Conservation (phyloP, 2,113 vertebrate genomes). For the Morphnarchus princeps region DNA sequence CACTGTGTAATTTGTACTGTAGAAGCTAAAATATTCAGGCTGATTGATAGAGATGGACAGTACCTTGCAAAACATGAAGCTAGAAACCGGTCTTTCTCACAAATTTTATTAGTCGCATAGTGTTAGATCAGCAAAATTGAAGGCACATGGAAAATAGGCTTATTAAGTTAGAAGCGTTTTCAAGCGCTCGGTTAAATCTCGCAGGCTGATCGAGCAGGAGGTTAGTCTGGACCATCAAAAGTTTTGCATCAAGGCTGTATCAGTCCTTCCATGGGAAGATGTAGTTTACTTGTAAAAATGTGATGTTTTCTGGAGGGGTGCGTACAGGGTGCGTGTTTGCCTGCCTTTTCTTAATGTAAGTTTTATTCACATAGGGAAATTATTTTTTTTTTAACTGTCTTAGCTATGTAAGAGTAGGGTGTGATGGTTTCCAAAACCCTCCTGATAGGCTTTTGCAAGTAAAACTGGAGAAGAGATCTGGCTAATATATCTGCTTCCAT, state of each 20-base stretch:
- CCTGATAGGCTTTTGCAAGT: neutral
- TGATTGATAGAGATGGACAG: neutral
- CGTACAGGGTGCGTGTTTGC: accelerated
- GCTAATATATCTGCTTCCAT: neutral
- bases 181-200: neutral
- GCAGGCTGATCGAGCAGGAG: accelerated
- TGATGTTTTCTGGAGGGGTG: neutral
- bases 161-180: neutral
- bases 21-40: neutral
- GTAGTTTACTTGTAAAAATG: neutral
- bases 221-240: neutral
- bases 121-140: neutral
- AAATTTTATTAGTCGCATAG: neutral
- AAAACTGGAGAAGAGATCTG: neutral
- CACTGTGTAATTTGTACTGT: neutral
- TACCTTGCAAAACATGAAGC: neutral
- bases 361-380: no score
- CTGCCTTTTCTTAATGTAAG: neutral
- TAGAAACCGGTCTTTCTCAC: neutral
- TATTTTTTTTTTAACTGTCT: neutral
- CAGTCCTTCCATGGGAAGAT: neutral
- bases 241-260: neutral
- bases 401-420: neutral
- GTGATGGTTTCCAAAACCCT: neutral
- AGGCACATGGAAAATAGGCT: neutral